These are phyloP conservation scores for Trisateles emortualis DNA, from an alignment of 2,888 invertebrate genomes.

Conservation along the genomic window DNA sequence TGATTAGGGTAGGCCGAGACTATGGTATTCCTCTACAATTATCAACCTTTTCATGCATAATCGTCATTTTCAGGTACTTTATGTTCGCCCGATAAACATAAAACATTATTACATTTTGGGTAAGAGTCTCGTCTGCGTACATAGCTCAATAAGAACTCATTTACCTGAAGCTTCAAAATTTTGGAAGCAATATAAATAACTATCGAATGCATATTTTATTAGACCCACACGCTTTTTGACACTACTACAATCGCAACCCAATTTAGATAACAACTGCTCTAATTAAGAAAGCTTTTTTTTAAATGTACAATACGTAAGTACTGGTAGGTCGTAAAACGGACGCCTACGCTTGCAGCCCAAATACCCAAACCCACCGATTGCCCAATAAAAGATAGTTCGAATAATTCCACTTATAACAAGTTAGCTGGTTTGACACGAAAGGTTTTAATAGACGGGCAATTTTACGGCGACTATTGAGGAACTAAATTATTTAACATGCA, in stretches of 20 bases:
- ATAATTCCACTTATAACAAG: conserved; percentile 48
- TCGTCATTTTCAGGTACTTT: too few species aligned
- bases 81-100: too few species aligned
- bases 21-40: too few species aligned
- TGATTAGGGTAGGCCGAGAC: too few species aligned
- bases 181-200: too few species aligned
- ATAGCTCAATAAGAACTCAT: too few species aligned
- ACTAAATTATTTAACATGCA: background rate
- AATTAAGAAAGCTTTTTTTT: conserved; percentile 24
- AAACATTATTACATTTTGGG: too few species aligned
- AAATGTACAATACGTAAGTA: conserved; percentile 22
- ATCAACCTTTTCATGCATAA: too few species aligned
- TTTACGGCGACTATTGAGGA: conserved; percentile 3
- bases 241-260: background rate
- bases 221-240: background rate
- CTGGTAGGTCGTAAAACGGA: conserved; percentile 30
- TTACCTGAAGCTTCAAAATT: too few species aligned
- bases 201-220: background rate
- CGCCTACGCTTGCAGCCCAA: conserved; percentile 29
- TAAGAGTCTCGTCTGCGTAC: too few species aligned
- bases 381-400: conserved; percentile 55
- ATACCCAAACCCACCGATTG: conserved; percentile 42
- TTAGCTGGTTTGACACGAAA: conserved; percentile 30
- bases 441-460: conserved; percentile 29
- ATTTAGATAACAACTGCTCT: conserved; percentile 12